Evolutionary conservation across 2,797 vertebrate genomes (phyloP).

Genomic region (Tolypeutes matacus): DNA sequence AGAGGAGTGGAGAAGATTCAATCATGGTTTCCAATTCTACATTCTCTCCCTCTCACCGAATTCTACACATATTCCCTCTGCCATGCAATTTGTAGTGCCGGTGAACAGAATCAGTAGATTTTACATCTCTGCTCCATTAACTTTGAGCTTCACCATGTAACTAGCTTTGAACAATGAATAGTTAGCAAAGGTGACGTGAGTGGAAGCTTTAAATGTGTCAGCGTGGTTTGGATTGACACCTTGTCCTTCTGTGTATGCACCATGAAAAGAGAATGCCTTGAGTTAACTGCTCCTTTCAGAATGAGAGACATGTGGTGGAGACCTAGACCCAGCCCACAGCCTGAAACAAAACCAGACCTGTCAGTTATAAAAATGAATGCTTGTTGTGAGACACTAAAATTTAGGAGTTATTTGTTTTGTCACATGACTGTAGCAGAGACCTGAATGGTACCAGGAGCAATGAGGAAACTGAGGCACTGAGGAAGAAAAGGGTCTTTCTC

Average conservation of each 20-base stretch:
- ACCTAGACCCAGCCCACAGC: not conserved
- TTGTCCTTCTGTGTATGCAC: not conserved
- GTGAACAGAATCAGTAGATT: not conserved
- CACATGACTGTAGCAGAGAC: constrained; percentile 1
- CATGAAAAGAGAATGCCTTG: not conserved
- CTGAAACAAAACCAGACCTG: constrained; percentile 47
- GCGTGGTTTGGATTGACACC: not conserved
- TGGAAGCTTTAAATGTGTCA: not conserved
- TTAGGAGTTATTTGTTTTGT: not conserved
- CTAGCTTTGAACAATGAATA: constrained; percentile 23
- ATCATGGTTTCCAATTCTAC: constrained; percentile 36
- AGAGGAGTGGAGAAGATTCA: constrained; percentile 11
- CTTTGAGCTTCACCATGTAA: not conserved
- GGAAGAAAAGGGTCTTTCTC: not conserved
- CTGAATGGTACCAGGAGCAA: constrained; percentile 21
- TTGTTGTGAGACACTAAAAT: constrained; percentile 30
- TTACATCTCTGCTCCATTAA: not conserved
- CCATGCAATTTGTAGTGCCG: not conserved
- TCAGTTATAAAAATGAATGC: not conserved
- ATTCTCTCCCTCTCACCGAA: not conserved
- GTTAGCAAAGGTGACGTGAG: not conserved
- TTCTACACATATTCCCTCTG: constrained; percentile 1
- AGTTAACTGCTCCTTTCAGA: constrained; percentile 15
- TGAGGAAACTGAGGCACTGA: not conserved
- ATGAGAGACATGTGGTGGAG: not conserved